Evolutionary conservation across 2,888 invertebrate species (phyloP).

Genomic region (Chloromyia formosa): DNA sequence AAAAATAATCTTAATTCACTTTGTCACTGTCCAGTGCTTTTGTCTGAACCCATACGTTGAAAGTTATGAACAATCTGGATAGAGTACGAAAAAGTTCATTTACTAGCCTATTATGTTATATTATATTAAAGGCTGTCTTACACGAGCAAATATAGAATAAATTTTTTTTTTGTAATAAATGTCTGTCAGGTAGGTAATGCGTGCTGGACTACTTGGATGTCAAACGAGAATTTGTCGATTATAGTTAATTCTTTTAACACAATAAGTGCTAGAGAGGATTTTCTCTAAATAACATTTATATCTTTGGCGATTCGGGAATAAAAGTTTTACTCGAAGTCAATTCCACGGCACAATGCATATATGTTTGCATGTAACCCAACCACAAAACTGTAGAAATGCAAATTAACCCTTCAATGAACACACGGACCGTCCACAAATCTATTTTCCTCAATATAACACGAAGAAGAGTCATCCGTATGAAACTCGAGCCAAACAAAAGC

Average conservation of each 20-base stretch:
- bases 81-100: neutral
- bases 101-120: neutral
- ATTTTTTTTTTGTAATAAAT: too few relatives aligned
- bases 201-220: too few relatives aligned
- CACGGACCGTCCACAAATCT: neutral
- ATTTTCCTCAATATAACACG: neutral
- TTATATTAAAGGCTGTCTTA: neutral
- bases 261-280: too few relatives aligned
- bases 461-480: neutral
- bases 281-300: too few relatives aligned
- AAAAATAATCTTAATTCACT: conserved; percentile 18
- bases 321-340: too few relatives aligned
- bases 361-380: neutral
- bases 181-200: too few relatives aligned
- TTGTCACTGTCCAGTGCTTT: neutral
- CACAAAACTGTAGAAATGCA: neutral
- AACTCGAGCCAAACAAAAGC: neutral
- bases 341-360: too few relatives aligned
- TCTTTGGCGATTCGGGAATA: too few relatives aligned
- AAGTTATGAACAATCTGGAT: neutral
- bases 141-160: too few relatives aligned
- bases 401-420: conserved; percentile 10
- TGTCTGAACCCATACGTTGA: neutral
- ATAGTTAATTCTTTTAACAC: too few relatives aligned
- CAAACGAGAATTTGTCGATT: too few relatives aligned